Evolutionary conservation across 1,140 invertebrate genomes (phyloP).

Genomic region (Papilio polytes): DNA sequence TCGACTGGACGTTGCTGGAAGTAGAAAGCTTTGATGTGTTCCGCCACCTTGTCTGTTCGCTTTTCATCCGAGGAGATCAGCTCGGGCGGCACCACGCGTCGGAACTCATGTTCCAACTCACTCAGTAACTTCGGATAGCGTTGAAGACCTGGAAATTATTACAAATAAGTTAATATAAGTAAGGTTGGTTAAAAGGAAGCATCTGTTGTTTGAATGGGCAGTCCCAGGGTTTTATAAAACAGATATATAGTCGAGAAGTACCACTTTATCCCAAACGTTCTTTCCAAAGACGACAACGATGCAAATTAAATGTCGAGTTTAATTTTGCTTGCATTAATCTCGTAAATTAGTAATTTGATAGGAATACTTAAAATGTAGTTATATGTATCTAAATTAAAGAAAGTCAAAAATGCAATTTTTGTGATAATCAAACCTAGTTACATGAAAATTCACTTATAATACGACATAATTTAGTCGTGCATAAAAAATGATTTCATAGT

Average conservation of each 20-base stretch:
- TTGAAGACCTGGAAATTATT: slow-evolving; percentile 75
- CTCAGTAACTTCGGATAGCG: slow-evolving; percentile 83
- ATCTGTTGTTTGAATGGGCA: too few species aligned
- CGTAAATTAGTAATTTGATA: too few species aligned
- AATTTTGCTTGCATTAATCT: too few species aligned
- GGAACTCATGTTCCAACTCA: slow-evolving; percentile 84
- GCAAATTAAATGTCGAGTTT: too few species aligned
- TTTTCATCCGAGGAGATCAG: slow-evolving; percentile 69
- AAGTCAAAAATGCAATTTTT: too few species aligned
- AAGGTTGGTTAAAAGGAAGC: too few species aligned
- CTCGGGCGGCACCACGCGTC: slow-evolving; percentile 82
- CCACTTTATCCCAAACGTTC: too few species aligned
- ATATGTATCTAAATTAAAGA: too few species aligned
- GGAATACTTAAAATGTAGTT: too few species aligned
- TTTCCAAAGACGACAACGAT: too few species aligned
- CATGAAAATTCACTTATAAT: not conserved
- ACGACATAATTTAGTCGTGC: not conserved
- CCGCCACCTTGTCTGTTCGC: slow-evolving; percentile 67
- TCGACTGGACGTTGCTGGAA: slow-evolving; percentile 83
- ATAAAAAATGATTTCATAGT: not conserved
- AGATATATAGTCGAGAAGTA: not conserved
- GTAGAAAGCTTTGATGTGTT: slow-evolving; percentile 84
- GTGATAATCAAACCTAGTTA: not conserved
- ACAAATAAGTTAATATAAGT: not conserved
- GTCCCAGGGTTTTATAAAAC: not conserved